A percentile compares a stretch with the other conserved stretches of the same genome.
These are phyloP conservation scores for Drosophila teissieri DNA, from an alignment of 1,140 invertebrate species.

Conservation along the genomic window DNA sequence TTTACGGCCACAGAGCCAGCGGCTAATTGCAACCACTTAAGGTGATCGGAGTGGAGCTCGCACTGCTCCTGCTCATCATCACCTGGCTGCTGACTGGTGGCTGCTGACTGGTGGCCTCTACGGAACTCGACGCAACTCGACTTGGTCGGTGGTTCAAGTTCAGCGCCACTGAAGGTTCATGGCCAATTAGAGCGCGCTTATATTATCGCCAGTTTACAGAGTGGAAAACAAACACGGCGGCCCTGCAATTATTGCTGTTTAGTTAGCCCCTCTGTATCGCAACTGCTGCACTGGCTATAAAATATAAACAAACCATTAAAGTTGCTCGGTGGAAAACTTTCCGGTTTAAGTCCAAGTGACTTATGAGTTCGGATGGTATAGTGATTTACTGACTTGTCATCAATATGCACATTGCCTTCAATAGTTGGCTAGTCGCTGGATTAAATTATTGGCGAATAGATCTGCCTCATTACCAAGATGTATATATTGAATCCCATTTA, in stretches of 20 bases:
- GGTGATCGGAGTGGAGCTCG: slow-evolving; percentile 25
- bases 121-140: slow-evolving; percentile 5
- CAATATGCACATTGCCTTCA: neutral
- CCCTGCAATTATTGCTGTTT: slow-evolving; percentile 39
- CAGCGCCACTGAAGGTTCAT: slow-evolving; percentile 62
- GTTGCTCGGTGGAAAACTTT: neutral
- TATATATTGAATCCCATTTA: neutral
- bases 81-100: neutral
- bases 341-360: neutral
- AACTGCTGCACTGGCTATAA: neutral
- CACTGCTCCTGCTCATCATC: slow-evolving; percentile 15
- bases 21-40: slow-evolving; percentile 70
- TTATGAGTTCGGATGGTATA: neutral
- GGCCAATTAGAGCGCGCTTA: slow-evolving; percentile 71
- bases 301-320: neutral
- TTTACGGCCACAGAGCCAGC: slow-evolving; percentile 21
- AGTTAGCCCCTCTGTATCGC: slow-evolving; percentile 3
- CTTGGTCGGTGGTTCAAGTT: slow-evolving; percentile 75
- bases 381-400: neutral
- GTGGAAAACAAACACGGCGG: slow-evolving; percentile 44
- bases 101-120: slow-evolving; percentile 32
- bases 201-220: slow-evolving; percentile 51
- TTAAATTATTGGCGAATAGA: neutral
- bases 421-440: neutral
- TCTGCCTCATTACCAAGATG: neutral